phyloP scores from a whole-genome alignment of 2,797 vertebrate species.

The Smutsia gigantea region DNA sequence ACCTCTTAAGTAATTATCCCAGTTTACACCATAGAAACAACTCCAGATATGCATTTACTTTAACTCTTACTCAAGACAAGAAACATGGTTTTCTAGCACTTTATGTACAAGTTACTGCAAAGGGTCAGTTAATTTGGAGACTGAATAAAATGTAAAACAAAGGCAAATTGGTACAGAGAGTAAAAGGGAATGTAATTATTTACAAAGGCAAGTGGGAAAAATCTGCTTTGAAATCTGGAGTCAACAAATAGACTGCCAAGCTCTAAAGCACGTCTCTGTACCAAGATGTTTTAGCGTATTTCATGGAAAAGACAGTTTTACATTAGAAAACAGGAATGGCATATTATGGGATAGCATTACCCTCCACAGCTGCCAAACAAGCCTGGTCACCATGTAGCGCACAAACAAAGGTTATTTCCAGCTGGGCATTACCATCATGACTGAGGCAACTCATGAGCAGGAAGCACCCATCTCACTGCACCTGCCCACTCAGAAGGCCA shows the following conservation, averaged over 20 bases:
- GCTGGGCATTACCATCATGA: background rate
- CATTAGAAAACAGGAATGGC: conserved; percentile 36
- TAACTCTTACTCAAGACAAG: conserved; percentile 66
- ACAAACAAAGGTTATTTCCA: background rate
- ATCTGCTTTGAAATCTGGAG: background rate
- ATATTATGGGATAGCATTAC: conserved; percentile 29
- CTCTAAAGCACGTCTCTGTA: conserved; percentile 18
- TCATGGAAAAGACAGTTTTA: conserved; percentile 9
- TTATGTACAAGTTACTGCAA: conserved; percentile 67
- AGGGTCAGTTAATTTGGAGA: conserved; percentile 55
- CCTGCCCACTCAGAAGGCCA: background rate
- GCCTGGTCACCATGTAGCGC: background rate
- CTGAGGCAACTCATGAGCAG: background rate
- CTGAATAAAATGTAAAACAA: conserved; percentile 59
- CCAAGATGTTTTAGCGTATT: background rate
- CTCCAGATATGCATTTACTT: conserved; percentile 63
- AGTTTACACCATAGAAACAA: conserved; percentile 64
- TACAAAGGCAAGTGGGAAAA: conserved; percentile 47
- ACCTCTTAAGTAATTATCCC: conserved; percentile 64
- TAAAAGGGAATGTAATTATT: background rate
- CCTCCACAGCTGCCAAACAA: conserved; percentile 49
- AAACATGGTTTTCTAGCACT: conserved; percentile 68
- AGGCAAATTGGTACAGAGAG: conserved; percentile 28
- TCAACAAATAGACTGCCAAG: conserved; percentile 18
- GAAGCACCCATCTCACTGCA: background rate